phyloP scores from a whole-genome alignment of 1,140 invertebrate species.

The Papilio aristodemus region DNA sequence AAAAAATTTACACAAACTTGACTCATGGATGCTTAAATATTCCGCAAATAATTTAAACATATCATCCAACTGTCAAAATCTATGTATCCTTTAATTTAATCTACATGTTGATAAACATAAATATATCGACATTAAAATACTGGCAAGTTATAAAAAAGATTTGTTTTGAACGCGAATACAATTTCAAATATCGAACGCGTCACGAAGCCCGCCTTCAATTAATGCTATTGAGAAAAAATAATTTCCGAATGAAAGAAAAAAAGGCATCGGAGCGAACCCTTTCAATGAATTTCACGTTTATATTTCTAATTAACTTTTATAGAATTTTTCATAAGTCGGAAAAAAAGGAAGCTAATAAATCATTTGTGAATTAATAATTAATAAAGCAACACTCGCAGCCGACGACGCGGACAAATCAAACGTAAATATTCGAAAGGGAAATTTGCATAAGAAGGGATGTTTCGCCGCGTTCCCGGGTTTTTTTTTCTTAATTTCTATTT shows the following conservation, averaged over 20 bases:
- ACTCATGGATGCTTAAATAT: no score
- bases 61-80: no score
- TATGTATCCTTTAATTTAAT: no score
- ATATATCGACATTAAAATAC: background rate
- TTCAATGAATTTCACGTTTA: conserved; percentile 58
- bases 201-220: conserved; percentile 39
- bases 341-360: conserved; percentile 59
- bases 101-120: no score
- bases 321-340: conserved; percentile 58
- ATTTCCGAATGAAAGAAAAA: conserved; percentile 35
- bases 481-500: conserved; percentile 40
- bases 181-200: conserved; percentile 40
- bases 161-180: conserved; percentile 22
- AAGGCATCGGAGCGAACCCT: conserved; percentile 50
- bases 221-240: conserved; percentile 49
- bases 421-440: conserved; percentile 55
- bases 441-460: conserved; percentile 69
- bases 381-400: conserved; percentile 49
- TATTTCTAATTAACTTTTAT: conserved; percentile 59
- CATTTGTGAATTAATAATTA: conserved; percentile 73
- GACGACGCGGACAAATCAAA: conserved; percentile 59
- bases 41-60: no score
- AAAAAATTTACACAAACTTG: no score
- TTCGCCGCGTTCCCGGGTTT: conserved; percentile 47
- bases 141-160: background rate